Conservation (phyloP, 2,113 vertebrate species). For the Percopsis transmontana region DNA sequence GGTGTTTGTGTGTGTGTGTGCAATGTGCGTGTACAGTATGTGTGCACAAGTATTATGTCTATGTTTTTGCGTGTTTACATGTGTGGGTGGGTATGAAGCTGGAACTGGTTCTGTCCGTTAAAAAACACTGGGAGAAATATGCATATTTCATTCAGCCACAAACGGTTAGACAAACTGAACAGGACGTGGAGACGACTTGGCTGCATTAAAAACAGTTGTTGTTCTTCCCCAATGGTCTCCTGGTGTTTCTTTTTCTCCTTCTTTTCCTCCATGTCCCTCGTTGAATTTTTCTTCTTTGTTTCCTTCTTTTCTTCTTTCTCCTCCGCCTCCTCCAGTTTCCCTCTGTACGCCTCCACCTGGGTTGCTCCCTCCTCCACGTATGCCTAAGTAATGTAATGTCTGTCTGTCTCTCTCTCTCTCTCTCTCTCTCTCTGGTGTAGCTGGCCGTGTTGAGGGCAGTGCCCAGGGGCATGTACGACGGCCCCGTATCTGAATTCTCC, state of each 20-base stretch:
- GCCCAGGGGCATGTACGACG: conserved; percentile 95
- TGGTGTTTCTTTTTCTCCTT: not conserved
- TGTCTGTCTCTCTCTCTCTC: not conserved
- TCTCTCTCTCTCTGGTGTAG: conserved; percentile 65
- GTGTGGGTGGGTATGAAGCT: conserved; percentile 28
- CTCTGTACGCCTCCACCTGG: not conserved
- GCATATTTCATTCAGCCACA: conserved; percentile 38
- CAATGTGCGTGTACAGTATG: not conserved
- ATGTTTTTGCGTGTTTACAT: not conserved
- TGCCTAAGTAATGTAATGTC: not conserved
- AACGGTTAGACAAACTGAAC: conserved; percentile 41
- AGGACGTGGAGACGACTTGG: conserved; percentile 1
- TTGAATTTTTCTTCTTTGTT: not conserved
- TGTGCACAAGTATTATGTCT: not conserved
- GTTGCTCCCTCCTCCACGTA: no score
- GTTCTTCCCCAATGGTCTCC: not conserved
- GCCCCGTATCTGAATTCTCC: conserved; percentile 93
- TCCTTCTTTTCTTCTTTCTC: not conserved
- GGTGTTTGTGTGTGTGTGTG: not conserved
- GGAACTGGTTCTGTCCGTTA: conserved; percentile 29
- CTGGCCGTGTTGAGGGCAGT: conserved; percentile 92
- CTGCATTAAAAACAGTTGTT: not conserved
- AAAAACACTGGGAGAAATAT: conserved; percentile 26
- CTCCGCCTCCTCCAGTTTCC: not conserved
- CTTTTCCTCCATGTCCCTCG: not conserved